Percentiles rank a stretch among this genome's conserved stretches.
Evolutionary conservation across 2,797 vertebrate genomes (phyloP).

Genomic region (Malacoraja senta): DNA sequence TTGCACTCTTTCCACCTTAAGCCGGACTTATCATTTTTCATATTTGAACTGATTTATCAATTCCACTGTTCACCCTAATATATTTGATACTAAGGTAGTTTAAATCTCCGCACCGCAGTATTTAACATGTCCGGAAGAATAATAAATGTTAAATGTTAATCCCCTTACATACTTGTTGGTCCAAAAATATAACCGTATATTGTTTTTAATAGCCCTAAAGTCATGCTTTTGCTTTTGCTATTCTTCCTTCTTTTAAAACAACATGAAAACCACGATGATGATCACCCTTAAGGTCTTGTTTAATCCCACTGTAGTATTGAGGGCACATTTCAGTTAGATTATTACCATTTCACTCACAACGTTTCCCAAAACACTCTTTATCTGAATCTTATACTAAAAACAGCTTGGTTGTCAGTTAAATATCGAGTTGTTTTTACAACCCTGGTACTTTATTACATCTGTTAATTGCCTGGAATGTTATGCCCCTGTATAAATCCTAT

Average conservation of each 20-base stretch:
- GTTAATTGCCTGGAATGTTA: background rate
- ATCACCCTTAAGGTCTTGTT: background rate
- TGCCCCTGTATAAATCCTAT: background rate
- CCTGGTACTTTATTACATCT: background rate
- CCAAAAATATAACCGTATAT: background rate
- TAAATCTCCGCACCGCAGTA: background rate
- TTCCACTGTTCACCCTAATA: background rate
- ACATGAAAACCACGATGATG: background rate
- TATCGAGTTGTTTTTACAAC: background rate
- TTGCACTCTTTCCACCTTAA: too few species aligned
- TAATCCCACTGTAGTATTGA: background rate
- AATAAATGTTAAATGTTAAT: background rate
- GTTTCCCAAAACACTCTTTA: background rate
- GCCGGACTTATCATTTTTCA: background rate
- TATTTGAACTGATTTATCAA: background rate
- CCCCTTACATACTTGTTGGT: background rate
- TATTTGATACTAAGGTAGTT: background rate
- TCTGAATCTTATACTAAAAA: background rate
- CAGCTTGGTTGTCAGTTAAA: background rate
- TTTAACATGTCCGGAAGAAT: background rate
- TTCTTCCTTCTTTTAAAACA: background rate
- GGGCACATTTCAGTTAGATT: background rate
- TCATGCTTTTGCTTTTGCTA: background rate
- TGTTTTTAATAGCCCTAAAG: background rate
- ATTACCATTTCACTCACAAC: background rate